Base-by-base conservation (phyloP, 2,113 vertebrate genomes). In the Megalops atlanticus region DNA sequence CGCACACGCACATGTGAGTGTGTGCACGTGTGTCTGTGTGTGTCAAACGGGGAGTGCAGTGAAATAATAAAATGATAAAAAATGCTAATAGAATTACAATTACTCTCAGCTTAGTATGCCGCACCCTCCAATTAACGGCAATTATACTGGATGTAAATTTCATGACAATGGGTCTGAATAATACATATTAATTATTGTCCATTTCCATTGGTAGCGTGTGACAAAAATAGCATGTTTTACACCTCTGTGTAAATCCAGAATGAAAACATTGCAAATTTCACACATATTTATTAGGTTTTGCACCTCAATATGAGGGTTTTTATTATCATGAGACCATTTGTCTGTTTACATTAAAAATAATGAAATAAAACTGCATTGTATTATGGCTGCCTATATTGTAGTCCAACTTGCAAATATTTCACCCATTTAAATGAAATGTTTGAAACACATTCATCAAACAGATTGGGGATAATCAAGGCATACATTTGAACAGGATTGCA, bases 131-230 rank as follows among this genome's bases (percentile, higher is more conserved):
- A 97, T 97, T 97, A 96, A 95, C 89, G 88, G 92, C 94, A 96
- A 98, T 97, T 97, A 98, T 95, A 96, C 93, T 92, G 92, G 91
- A 92, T 92, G 95, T 96, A 96, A 95, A 96, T 95, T 92, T 95
- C 93, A 94, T 91, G 88, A 93, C 91, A 96, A 95, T 95, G 95
- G 89, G 68, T 70, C 89, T 90, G 89, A 93, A 93, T 93, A 96
- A 97, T 88, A 95, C 92, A 91, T 88, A 91, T 91, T 95, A 94
- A 96, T 96, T 93, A 94, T 91, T 92, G 84, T 87, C 85, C 83
- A 84, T 87, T 86, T 89, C 82, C 80, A 84, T 77, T 77, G 78
- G 80, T 83, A 73, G 77, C 45, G 12, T 31, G 58, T 70, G 79
- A 84, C 70, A 52, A 31, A 76, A 82, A 81, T 40, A 70, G 35